Evolutionary conservation across 2,888 invertebrate species (phyloP).

Genomic region (Rhimphoctona megacephalus): DNA sequence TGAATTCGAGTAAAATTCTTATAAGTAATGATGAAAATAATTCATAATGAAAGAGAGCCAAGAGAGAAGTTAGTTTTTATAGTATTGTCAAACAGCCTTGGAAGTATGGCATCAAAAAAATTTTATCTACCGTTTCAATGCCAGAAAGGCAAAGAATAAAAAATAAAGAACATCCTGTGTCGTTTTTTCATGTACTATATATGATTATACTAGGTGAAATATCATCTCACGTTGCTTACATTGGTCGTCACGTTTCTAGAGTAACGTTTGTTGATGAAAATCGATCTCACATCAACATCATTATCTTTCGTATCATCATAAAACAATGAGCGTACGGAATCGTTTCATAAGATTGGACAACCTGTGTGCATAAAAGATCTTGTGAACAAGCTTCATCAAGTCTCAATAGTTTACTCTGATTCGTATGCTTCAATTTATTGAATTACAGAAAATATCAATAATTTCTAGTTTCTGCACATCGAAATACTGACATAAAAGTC

Average conservation of each 20-base stretch:
- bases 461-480: neutral
- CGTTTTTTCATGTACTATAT: neutral
- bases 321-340: slow-evolving; percentile 2
- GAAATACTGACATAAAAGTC: neutral
- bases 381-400: neutral
- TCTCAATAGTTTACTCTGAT: neutral
- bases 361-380: neutral
- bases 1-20: slow-evolving; percentile 63
- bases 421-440: neutral
- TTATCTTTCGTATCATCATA: slow-evolving; percentile 8
- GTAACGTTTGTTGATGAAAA: neutral
- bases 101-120: neutral
- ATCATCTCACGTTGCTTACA: slow-evolving; percentile 1
- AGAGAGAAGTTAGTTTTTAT: neutral
- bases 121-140: neutral
- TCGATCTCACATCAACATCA: neutral
- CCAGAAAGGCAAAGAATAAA: neutral
- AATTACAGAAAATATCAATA: neutral
- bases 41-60: slow-evolving; percentile 49
- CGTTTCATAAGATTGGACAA: slow-evolving; percentile 4
- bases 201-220: neutral
- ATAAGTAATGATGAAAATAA: slow-evolving; percentile 59
- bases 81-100: neutral
- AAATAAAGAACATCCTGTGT: neutral
- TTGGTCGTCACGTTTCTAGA: neutral